Conservation (phyloP, 2,888 invertebrate species). For the Drosophila prolongata region DNA sequence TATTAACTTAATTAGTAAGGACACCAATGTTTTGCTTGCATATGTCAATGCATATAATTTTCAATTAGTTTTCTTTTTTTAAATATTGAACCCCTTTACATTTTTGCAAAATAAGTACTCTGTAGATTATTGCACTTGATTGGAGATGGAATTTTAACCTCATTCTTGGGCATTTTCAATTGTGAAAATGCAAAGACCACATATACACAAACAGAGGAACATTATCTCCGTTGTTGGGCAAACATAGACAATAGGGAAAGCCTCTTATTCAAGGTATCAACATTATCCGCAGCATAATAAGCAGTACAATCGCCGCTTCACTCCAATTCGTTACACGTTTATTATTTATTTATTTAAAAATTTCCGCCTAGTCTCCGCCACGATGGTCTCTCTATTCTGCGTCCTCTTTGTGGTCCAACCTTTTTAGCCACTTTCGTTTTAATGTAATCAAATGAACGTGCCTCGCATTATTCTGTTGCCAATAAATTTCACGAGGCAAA, state of each 20-base stretch:
- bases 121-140: background rate
- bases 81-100: too few relatives aligned
- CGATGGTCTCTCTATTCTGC: background rate
- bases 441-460: conserved; percentile 83
- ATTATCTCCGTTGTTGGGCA: conserved; percentile 2
- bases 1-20: too few relatives aligned
- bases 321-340: conserved; percentile 42
- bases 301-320: conserved; percentile 31
- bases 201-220: background rate
- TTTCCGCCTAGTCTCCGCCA: conserved; percentile 41
- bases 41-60: too few relatives aligned
- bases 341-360: conserved; percentile 79
- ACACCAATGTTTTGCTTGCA: too few relatives aligned
- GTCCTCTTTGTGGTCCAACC: conserved; percentile 56
- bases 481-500: conserved; percentile 79
- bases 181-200: conserved; percentile 1
- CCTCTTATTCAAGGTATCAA: conserved; percentile 52
- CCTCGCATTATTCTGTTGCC: conserved; percentile 79
- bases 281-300: conserved; percentile 70
- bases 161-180: conserved; percentile 3
- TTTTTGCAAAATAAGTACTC: too few relatives aligned
- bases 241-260: conserved; percentile 23
- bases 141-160: background rate
- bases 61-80: too few relatives aligned
- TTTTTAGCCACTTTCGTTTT: conserved; percentile 80